Base-by-base conservation (phyloP, 2,113 vertebrate species). In the Rissa tridactyla region DNA sequence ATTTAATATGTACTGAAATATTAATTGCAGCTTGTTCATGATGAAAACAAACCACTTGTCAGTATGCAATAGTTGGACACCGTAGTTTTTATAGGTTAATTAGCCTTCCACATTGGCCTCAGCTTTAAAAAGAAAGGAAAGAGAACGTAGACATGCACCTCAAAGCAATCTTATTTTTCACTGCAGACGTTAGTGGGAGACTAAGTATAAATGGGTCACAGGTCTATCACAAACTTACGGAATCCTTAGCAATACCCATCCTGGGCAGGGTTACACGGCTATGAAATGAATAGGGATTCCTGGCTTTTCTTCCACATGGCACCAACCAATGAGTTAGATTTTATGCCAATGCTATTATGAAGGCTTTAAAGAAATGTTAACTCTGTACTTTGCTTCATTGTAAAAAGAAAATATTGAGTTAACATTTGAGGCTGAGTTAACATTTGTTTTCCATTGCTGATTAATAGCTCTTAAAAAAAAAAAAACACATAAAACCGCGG, bases 11-110 rank as follows among this genome's bases (percentile, higher is more conserved):
- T 73, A 76, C 42, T 87, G 58, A 82, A 78, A 82, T 95, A 92
- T 92, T 94, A 96, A 95, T 92, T 87, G 60, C 57, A 94, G 38
- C 49, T 90, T 91, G 36, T 58, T 94, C 49, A 16, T 72, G 29
- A 69, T 79, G 62, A 72, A 92, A 91, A 92, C 73, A 92, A 94
- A 66, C n/a, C 51, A 27, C 82, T 91, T 91, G 49, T 82, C 70
- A 73, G 30, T n/a, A 57, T 46, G 36, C 42, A 82, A 27, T 65
- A 82, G 54, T 68, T 85, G 58, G 81, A 80, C 58, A 62, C 25
- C 85, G 73, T 76, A 51, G 23, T 64, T 95, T 91, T 86, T 62
- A 66, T 70, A 82, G 51, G 62, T 89, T 95, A 95, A 92, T 91
- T 95, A 87, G n/a, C n/a, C 32, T 52, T 95, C 73, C 76, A 54